These are phyloP conservation scores for Ploceus nigricollis DNA, from an alignment of 2,113 vertebrate genomes.

Conservation along the genomic window DNA sequence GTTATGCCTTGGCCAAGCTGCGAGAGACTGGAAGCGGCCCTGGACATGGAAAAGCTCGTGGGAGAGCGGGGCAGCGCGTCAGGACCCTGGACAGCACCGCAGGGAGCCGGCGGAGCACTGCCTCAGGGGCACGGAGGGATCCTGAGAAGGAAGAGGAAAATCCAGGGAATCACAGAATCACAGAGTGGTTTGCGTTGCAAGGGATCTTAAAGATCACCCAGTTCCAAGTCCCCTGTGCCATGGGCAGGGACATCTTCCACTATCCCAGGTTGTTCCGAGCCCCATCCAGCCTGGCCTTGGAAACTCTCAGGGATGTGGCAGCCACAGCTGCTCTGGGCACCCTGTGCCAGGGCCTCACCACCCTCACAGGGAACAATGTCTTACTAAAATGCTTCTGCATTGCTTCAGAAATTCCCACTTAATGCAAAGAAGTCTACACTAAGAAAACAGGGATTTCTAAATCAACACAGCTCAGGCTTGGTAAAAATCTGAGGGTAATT, in stretches of 20 bases:
- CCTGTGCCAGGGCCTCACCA: neutral
- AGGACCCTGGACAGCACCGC: conserved; percentile 76
- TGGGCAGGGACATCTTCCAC: neutral
- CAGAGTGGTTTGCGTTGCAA: neutral
- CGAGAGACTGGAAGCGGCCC: neutral
- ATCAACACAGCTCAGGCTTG: neutral
- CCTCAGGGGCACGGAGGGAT: accelerated
- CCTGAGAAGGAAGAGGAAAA: neutral
- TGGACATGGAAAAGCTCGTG: accelerated
- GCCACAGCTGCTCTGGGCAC: neutral
- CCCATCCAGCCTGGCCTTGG: neutral
- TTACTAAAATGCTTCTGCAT: neutral
- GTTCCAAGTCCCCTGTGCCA: neutral
- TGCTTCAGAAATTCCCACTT: accelerated
- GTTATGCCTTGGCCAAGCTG: neutral
- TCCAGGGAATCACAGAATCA: neutral
- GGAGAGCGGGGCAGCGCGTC: neutral
- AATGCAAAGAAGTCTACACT: neutral
- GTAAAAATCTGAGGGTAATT: neutral
- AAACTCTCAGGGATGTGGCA: neutral
- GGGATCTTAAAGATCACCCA: too few relatives aligned
- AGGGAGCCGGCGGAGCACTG: neutral
- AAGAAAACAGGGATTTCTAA: neutral
- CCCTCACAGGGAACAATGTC: too few relatives aligned
- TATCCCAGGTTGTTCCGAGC: accelerated